These are phyloP conservation scores for Hafferia zeledoni DNA, from an alignment of 2,797 vertebrate genomes.

Conservation along the genomic window DNA sequence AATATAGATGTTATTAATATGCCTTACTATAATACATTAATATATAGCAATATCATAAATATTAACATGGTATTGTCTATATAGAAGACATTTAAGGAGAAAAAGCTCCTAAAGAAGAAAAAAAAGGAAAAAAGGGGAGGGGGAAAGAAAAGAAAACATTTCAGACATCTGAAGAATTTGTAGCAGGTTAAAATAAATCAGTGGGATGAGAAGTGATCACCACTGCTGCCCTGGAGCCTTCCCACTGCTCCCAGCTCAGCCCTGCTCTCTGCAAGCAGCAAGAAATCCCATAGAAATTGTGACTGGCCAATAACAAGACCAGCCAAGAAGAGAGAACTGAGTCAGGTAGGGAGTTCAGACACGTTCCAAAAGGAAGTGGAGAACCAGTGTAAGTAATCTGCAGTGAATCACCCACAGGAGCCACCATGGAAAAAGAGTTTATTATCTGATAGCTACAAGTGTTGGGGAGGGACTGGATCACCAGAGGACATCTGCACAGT, in stretches of 20 bases:
- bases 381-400: not conserved
- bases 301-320: not conserved
- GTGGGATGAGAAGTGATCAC: not conserved
- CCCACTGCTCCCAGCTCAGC: not conserved
- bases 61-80: not conserved
- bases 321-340: not conserved
- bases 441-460: conserved; percentile 54
- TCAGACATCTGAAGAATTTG: not conserved
- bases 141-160: not conserved
- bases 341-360: not conserved
- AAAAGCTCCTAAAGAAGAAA: not conserved
- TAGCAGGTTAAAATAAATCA: not conserved
- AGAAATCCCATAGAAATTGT: not conserved
- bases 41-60: not conserved
- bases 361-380: not conserved
- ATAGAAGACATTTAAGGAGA: not conserved
- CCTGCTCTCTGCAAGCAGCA: not conserved
- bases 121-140: not conserved
- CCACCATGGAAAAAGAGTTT: conserved; percentile 41
- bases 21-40: not conserved
- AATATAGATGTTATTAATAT: not conserved
- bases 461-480: conserved; percentile 49
- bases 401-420: conserved; percentile 3
- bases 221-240: not conserved
- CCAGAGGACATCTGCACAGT: conserved; percentile 64